A percentile compares a stretch with the other conserved stretches of the same genome.
These are phyloP conservation scores for Tenrec ecaudatus DNA, from an alignment of 2,113 vertebrate species.

Conservation along the genomic window DNA sequence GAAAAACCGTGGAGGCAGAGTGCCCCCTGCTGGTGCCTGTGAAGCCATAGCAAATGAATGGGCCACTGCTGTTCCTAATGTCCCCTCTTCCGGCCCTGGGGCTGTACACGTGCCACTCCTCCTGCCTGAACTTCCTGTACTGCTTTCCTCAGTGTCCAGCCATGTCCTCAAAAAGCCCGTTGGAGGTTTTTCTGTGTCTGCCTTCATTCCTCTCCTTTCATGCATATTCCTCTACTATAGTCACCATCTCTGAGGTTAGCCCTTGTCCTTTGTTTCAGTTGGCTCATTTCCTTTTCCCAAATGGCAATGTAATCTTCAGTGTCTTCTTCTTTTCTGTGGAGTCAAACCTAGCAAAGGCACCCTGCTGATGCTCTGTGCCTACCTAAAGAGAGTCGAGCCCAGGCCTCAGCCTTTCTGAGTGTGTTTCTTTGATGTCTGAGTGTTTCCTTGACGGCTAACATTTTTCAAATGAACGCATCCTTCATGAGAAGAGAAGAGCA, in stretches of 20 bases:
- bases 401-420: not conserved
- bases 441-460: not conserved
- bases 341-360: conserved; percentile 19
- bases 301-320: not conserved
- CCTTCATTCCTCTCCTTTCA: not conserved
- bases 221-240: not conserved
- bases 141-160: not conserved
- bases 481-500: conserved; percentile 48
- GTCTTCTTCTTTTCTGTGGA: conserved; percentile 1
- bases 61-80: too few species aligned
- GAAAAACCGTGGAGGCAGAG: not conserved
- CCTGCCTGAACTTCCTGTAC: not conserved
- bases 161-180: not conserved
- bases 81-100: not conserved
- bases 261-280: not conserved
- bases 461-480: not conserved
- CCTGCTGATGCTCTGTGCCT: not conserved
- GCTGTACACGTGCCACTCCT: not conserved
- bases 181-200: not conserved
- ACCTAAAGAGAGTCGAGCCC: conserved; percentile 13
- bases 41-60: conserved; percentile 5
- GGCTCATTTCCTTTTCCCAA: conserved; percentile 14
- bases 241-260: not conserved
- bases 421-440: not conserved
- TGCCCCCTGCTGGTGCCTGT: conserved; percentile 30